These are phyloP conservation scores for Eleutherodactylus coqui DNA, from an alignment of 2,797 vertebrate genomes.

Conservation along the genomic window DNA sequence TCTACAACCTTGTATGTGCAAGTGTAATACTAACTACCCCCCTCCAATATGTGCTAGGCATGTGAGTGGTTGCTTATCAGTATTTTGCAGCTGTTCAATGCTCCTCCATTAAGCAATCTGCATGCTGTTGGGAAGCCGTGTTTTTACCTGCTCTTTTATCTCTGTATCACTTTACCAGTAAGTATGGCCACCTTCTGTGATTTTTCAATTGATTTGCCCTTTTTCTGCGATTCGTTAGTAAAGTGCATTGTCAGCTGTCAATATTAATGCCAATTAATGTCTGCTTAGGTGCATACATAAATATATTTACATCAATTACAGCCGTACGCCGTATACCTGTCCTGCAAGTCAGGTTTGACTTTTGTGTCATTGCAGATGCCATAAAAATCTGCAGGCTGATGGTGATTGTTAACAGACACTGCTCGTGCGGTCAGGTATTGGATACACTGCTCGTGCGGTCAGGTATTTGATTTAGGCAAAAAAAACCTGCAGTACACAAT, in stretches of 20 bases:
- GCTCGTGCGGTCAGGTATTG: not conserved
- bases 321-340: slow-evolving; percentile 51
- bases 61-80: no score
- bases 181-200: no score
- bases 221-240: slow-evolving; percentile 54
- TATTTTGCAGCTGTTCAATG: no score
- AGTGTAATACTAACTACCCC: no score
- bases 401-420: not conserved
- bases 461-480: not conserved
- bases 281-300: slow-evolving; percentile 54
- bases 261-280: slow-evolving; percentile 52
- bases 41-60: no score
- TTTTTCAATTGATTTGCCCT: no score
- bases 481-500: slow-evolving; percentile 42
- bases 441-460: not conserved
- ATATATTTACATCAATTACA: slow-evolving; percentile 52
- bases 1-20: no score
- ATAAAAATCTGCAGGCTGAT: slow-evolving; percentile 64
- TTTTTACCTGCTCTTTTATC: no score
- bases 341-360: slow-evolving; percentile 67
- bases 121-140: no score
- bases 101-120: no score
- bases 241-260: slow-evolving; percentile 47
- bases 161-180: no score
- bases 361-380: slow-evolving; percentile 72